Base-by-base conservation (phyloP, 1,140 invertebrate genomes). In the Copidosoma floridanum region DNA sequence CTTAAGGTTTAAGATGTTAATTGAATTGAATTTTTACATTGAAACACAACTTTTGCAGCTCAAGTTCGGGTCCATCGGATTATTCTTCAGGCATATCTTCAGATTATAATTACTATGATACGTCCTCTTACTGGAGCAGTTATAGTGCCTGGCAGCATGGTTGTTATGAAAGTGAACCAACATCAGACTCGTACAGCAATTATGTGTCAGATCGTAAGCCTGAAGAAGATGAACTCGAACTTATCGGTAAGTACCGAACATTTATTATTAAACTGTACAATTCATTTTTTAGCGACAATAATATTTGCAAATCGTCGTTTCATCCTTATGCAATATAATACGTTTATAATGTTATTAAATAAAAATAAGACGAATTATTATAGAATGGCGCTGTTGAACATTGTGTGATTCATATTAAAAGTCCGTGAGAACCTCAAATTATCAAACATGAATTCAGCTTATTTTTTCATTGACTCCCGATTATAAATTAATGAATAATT, bases 181-280 rank as follows among this genome's bases (percentile, higher is more conserved):
- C 77, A 8, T 72, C 77, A 24, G 78, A 81, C 52, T 69, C 68
- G 51, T 81, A 81, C 50, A 73, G 65, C 29, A 76, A 69, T 56
- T 81, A 80, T 60, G 62, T 72, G 43, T 65, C 77, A 23, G 78
- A 81, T 64, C 77, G 76, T 24, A 81, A 81, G 66, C 73, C 71
- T 23, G 77, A 81, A 48, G 82, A 84, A 69, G 84, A 86, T 74
- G 85, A 86, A 66, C 72, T 87, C 53, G 85, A 86, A 72, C 74
- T 86, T 53, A 84, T 88, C 60, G 85, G 85, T 86, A 77, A 67
- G 69, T 70, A 54, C 51, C 18, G 23, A 55, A 38, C 8, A 52
- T 41, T 63, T 63, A 52, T 62, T 62, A 51, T 51, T 62, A 57
- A 61, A 47, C 52, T 65, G 51, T 53, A 64, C 57, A 59, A 24